Conservation (phyloP, 2,113 vertebrate genomes). For the Shinisaurus crocodilurus region DNA sequence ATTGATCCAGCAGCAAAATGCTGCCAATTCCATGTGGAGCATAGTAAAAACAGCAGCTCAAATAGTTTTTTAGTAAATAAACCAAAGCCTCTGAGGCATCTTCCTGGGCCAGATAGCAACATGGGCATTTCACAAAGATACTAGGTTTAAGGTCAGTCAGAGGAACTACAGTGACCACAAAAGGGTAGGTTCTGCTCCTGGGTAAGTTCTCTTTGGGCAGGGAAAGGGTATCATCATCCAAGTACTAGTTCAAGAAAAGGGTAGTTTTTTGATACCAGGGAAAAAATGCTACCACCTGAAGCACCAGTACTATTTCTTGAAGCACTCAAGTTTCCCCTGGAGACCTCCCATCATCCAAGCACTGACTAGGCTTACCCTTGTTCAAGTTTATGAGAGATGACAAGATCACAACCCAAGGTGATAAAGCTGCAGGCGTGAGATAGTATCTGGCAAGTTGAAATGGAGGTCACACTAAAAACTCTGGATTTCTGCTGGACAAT, state of each 20-base stretch:
- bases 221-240: not conserved
- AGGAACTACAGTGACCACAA: not conserved
- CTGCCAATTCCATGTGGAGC: not conserved
- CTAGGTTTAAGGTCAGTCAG: not conserved
- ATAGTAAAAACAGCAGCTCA: not conserved
- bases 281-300: not conserved
- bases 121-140: not conserved
- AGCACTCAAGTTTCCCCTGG: not conserved
- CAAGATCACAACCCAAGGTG: constrained; percentile 1
- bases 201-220: not conserved
- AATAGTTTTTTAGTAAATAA: not conserved
- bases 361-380: not conserved
- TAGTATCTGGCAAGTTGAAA: constrained; percentile 19
- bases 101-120: not conserved
- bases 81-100: not conserved
- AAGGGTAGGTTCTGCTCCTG: not conserved
- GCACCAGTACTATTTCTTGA: not conserved
- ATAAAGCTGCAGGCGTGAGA: constrained; percentile 8
- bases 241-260: not conserved
- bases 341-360: not conserved
- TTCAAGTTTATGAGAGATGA: constrained; percentile 18
- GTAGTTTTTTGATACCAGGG: not conserved
- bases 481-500: not conserved
- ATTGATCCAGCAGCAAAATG: not conserved
- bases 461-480: not conserved